Evolutionary conservation across 2,113 vertebrate species (phyloP), one percentile per base, ranked within the genome.

Genomic region (Natator depressus): DNA sequence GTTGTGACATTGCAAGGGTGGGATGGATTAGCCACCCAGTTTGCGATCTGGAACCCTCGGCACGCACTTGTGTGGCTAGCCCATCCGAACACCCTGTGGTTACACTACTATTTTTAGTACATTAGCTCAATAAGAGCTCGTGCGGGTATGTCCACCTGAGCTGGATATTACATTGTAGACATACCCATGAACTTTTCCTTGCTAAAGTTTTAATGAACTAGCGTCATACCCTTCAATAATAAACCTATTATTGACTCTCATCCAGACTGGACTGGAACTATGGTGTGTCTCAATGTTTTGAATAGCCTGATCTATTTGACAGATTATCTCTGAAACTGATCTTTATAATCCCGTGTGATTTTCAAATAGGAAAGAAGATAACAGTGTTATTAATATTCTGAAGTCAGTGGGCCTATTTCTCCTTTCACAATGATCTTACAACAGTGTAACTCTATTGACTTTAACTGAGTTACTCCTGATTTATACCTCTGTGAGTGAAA

Each of bases 301-400:
- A 96, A 94, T 94, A 93, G 87, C 87, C 91, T 96, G 93, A 96
- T 91, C 95, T 94, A 35, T 97, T 90, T 85, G 90, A 82, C 89
- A 91, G n/a, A 10, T 89, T 94, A 94, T 95, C 93, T 94, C 27
- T 51, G 85, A 85, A 94, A 42, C 24, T 89, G 90, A 91, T 96
- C 94, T 96, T 96, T 93, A 55, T 31, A 47, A 62, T 90, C 35
- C 14, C 19, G 19, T 31, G 12, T 62, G 29, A 62, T n/a, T 69
- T 69, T 69, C 62, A 54, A 42, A 29, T 42, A 95, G 91, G 82
- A 93, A 94, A 78, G 62, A 78, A 90, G 16, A 91, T 69, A 80
- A 46, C 76, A 85, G 20, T 42, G 90, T 78, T 46, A 14, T 12
- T 49, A 93, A 91, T 94, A 94, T 87, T 94, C 92, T 85, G 89